phyloP scores from a whole-genome alignment of 2,888 invertebrate genomes.

The Melinaea marsaeus region DNA sequence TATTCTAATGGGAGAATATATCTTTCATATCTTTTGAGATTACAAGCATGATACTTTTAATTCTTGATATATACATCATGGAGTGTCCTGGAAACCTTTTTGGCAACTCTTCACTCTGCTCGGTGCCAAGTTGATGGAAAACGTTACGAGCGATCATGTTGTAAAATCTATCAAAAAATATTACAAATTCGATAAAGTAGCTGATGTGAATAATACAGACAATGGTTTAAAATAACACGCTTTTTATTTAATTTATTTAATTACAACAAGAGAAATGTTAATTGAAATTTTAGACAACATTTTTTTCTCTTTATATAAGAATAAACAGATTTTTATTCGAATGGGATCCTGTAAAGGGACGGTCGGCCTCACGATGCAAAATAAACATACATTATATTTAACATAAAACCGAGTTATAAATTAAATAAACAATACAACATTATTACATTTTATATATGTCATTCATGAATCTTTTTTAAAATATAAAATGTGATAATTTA shows the following conservation, averaged over 20 bases:
- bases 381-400: neutral
- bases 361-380: neutral
- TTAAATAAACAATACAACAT: neutral
- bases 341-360: neutral
- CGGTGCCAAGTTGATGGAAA: conserved; percentile 43
- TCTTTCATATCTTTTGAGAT: neutral
- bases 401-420: neutral
- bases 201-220: neutral
- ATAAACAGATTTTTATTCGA: neutral
- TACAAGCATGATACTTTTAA: conserved; percentile 24
- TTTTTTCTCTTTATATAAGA: neutral
- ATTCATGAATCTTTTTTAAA: no score
- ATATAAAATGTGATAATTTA: no score
- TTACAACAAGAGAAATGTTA: neutral
- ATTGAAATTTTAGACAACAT: neutral
- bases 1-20: neutral
- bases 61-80: conserved; percentile 32
- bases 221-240: no score
- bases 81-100: conserved; percentile 33
- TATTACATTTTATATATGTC: neutral
- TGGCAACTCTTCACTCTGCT: conserved; percentile 30
- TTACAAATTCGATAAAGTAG: conserved; percentile 1
- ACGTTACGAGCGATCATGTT: conserved; percentile 41
- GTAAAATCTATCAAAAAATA: conserved; percentile 46
- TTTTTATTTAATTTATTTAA: neutral